phyloP scores from a whole-genome alignment of 2,888 invertebrate species.

The Pheosia gnoma region DNA sequence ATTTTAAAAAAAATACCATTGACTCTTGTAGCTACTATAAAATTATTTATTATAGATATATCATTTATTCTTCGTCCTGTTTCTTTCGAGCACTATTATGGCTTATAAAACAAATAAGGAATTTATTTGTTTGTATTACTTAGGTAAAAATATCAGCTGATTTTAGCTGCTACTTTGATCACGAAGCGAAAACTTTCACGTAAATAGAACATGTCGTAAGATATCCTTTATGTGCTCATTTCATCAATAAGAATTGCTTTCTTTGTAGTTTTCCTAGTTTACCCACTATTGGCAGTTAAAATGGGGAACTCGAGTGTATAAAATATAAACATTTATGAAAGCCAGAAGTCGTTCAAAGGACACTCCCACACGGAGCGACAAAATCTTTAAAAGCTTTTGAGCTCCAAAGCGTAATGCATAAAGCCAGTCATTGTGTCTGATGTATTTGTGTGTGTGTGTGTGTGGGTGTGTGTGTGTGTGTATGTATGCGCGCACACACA shows the following conservation, averaged over 20 bases:
- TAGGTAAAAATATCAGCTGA: background rate
- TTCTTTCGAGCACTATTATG: too few species aligned
- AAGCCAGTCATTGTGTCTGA: too few species aligned
- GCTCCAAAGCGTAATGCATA: conserved; percentile 7
- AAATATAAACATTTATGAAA: conserved; percentile 21
- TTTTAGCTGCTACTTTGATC: conserved; percentile 1
- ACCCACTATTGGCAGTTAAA: conserved; percentile 11
- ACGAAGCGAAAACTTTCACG: background rate
- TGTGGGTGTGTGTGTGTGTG: too few species aligned
- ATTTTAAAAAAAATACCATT: too few species aligned
- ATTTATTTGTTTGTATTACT: too few species aligned
- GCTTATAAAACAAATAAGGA: too few species aligned
- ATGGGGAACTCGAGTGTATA: conserved; percentile 6
- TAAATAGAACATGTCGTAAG: too few species aligned
- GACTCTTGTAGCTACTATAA: too few species aligned
- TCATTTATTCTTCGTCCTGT: too few species aligned
- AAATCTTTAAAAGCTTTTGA: conserved; percentile 19
- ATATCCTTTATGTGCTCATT: background rate
- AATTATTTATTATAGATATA: too few species aligned
- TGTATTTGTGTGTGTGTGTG: too few species aligned
- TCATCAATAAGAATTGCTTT: conserved; percentile 2
- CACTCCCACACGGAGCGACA: conserved; percentile 23
- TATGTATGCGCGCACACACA: too few species aligned
- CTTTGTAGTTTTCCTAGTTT: conserved; percentile 18
- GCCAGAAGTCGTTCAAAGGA: conserved; percentile 11